Percentiles rank a stretch among this genome's conserved stretches.
These are phyloP conservation scores for Tetramorium bicarinatum DNA, from an alignment of 2,888 invertebrate genomes.

Conservation along the genomic window DNA sequence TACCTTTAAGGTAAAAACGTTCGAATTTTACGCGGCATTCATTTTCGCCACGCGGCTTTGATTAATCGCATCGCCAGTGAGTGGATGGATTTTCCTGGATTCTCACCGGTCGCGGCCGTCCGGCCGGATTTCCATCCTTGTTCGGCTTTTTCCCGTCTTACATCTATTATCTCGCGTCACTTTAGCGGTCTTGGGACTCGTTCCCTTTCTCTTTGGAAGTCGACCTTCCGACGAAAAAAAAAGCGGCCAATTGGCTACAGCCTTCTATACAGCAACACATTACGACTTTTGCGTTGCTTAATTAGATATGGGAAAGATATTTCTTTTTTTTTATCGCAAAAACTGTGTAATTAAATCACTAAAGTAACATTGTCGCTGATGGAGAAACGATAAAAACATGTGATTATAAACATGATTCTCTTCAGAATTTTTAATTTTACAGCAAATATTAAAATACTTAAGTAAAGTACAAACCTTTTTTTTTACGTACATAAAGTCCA, in stretches of 20 bases:
- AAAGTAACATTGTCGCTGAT: neutral
- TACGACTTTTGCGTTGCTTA: slow-evolving; percentile 32
- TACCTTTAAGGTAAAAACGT: slow-evolving; percentile 43
- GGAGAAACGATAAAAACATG: neutral
- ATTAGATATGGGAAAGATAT: slow-evolving; percentile 29
- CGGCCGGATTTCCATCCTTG: slow-evolving; percentile 56
- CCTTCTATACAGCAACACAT: slow-evolving; percentile 32
- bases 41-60: slow-evolving; percentile 51
- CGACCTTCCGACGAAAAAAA: slow-evolving; percentile 47
- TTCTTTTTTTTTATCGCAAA: neutral
- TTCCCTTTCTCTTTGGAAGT: slow-evolving; percentile 49
- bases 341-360: slow-evolving; percentile 25
- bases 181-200: slow-evolving; percentile 54
- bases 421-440: neutral
- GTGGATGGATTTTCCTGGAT: slow-evolving; percentile 57
- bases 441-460: neutral
- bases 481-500: neutral
- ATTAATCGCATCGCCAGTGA: slow-evolving; percentile 44
- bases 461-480: neutral
- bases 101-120: slow-evolving; percentile 26
- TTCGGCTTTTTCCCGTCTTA: slow-evolving; percentile 56
- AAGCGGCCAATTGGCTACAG: slow-evolving; percentile 14
- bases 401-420: neutral
- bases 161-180: slow-evolving; percentile 70
- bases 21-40: slow-evolving; percentile 42